These are phyloP conservation scores for Danio kyathit DNA, from an alignment of 2,797 vertebrate genomes.

Conservation along the genomic window DNA sequence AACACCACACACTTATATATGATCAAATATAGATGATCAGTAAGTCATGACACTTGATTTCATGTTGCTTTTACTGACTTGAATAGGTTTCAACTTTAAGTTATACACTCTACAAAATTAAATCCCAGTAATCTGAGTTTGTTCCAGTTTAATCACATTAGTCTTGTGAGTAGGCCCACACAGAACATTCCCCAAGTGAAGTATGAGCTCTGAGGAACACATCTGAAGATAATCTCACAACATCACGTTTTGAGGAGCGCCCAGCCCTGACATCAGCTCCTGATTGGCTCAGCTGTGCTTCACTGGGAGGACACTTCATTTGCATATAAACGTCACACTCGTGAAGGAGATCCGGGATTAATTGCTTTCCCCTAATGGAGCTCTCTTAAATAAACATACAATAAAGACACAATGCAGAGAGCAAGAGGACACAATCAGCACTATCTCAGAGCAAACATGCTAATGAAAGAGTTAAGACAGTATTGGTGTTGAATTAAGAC, in stretches of 20 bases:
- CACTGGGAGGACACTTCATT: not conserved
- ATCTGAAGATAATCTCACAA: slow-evolving; percentile 86
- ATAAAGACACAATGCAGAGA: slow-evolving; percentile 11
- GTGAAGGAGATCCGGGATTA: not conserved
- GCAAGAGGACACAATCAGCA: slow-evolving; percentile 40
- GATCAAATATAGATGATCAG: too few species aligned
- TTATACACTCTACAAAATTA: too few species aligned
- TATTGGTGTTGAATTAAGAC: not conserved
- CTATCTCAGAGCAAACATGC: not conserved
- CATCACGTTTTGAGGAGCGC: slow-evolving; percentile 85
- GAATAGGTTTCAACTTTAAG: too few species aligned
- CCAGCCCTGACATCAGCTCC: not conserved
- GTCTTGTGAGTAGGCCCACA: too few species aligned
- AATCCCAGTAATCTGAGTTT: too few species aligned
- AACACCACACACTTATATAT: too few species aligned
- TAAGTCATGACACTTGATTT: too few species aligned
- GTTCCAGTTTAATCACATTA: too few species aligned
- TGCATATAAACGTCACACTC: slow-evolving; percentile 17
- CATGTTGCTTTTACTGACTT: too few species aligned
- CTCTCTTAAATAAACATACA: slow-evolving; percentile 11
- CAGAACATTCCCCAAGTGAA: too few species aligned
- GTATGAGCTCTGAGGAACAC: slow-evolving; percentile 84
- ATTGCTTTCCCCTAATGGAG: slow-evolving; percentile 27
- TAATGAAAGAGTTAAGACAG: slow-evolving; percentile 11
- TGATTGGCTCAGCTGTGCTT: not conserved